Base-by-base conservation (phyloP, 2,888 invertebrate genomes). In the Loripinus fragilis region DNA sequence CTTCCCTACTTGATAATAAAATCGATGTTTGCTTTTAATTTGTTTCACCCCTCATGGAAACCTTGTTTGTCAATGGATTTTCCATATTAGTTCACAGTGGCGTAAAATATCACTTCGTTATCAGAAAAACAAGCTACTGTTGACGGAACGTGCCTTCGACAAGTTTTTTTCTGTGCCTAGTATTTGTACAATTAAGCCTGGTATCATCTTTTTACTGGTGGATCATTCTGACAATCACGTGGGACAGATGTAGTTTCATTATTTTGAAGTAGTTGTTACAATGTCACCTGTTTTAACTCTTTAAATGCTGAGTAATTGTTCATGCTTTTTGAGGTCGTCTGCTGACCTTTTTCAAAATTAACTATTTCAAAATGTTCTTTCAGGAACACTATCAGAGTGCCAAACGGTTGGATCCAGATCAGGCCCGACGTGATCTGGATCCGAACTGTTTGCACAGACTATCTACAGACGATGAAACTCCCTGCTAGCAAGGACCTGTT, bases 111-210 rank as follows among this genome's bases (percentile, higher is more conserved):
- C n/a, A 20, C 20, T 17, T 23, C 55, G 7, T 28, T 25, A 55
- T 55, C 55, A 55, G 25, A 55, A 55, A 25, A 55, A 55, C 55
- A 55, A 25, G 28, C 55, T 55, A 7, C 25, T 55, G 25, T 55
- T 55, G 23, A 55, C 55, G 25, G 55, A 55, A 55, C 55, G 55
- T 55, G 55, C 15, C 25, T 55, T 55, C 25, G 23, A 55, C 55
- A 55, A 25, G 55, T 50, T 50, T 55, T 55, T 38, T 55, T 23
- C 12, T 55, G 28, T 23, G 12, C n/a, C 48, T 23, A 55, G 25
- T 55, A 55, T 55, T 55, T 55, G 55, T 12, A 55, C 55, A 55
- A 25, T 55, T 25, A 7, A 28, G 15, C 15, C 25, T 25, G 28
- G 55, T 55, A 28, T 55, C 55, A 55, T 55, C 55, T 55, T 48